Percentiles rank a stretch among this genome's conserved stretches.
Evolutionary conservation across 2,113 vertebrate species (phyloP).

Genomic region (Propithecus coquereli): DNA sequence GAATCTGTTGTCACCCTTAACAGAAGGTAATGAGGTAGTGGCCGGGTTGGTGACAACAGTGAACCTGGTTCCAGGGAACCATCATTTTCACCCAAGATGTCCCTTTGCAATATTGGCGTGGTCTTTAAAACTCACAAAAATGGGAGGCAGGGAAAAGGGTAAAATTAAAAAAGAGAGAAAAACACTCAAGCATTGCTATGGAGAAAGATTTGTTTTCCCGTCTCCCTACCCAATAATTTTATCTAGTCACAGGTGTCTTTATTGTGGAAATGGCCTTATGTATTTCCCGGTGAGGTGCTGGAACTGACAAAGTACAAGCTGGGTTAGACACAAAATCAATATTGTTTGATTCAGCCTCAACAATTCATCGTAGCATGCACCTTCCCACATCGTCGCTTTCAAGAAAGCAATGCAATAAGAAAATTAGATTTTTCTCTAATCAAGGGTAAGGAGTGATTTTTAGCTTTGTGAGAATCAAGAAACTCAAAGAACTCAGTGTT

Average conservation of each 20-base stretch:
- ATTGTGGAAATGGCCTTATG: constrained; percentile 39
- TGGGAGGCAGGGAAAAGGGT: background rate
- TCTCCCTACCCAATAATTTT: constrained; percentile 4
- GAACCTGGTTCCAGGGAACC: background rate
- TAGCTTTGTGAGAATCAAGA: constrained; percentile 64
- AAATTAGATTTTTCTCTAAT: constrained; percentile 66
- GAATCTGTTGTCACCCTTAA: background rate
- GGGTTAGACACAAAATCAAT: constrained; percentile 64
- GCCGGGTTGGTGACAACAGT: background rate
- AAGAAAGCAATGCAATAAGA: constrained; percentile 51
- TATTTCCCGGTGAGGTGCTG: constrained; percentile 45
- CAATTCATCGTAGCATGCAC: background rate
- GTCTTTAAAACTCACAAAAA: constrained; percentile 26
- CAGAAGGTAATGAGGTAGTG: background rate
- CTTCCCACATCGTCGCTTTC: constrained; percentile 59
- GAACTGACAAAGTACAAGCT: constrained; percentile 43
- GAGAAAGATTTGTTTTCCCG: constrained; percentile 10
- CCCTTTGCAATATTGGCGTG: background rate
- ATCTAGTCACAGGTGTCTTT: constrained; percentile 50
- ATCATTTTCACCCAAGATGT: too few species aligned
- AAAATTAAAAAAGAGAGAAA: background rate
- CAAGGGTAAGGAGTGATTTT: constrained; percentile 40
- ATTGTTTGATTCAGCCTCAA: constrained; percentile 62
- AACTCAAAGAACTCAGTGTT: constrained; percentile 35
- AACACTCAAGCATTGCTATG: background rate